Evolutionary conservation across 1,140 invertebrate species (phyloP).

Genomic region (Ladona fulva): DNA sequence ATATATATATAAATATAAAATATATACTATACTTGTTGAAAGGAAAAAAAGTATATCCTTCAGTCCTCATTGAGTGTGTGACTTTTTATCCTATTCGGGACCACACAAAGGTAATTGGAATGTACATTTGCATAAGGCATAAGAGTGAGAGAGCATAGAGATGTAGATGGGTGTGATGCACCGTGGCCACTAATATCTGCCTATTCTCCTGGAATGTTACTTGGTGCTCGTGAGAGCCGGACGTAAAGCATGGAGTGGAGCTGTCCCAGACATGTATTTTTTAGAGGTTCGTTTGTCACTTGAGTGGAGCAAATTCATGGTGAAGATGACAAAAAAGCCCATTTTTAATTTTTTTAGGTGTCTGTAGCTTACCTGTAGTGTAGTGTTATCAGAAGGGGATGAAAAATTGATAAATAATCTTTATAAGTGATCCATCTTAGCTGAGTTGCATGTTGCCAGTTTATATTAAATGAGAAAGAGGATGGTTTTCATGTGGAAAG

Average conservation of each 20-base stretch:
- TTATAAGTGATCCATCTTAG: constrained; percentile 2
- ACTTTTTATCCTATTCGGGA: constrained; percentile 1
- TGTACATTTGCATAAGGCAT: constrained; percentile 5
- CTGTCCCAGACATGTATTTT: background rate
- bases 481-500: background rate
- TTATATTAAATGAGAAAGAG: constrained; percentile 2
- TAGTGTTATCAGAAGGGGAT: background rate
- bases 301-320: background rate
- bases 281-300: background rate
- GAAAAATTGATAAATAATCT: constrained; percentile 8
- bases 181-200: background rate
- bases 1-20: constrained; percentile 3
- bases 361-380: background rate
- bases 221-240: background rate
- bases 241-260: background rate
- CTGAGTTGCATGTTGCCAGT: constrained; percentile 7
- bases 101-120: constrained; percentile 9
- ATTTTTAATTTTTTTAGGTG: constrained; percentile 8
- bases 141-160: background rate
- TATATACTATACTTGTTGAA: constrained; percentile 6
- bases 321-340: background rate
- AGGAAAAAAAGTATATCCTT: constrained; percentile 9
- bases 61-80: constrained; percentile 7
- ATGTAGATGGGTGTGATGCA: background rate
- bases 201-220: background rate